A percentile compares a stretch with the other conserved stretches of the same genome.
Evolutionary conservation across 2,113 vertebrate species (phyloP).

Genomic region (Noturus placidus): DNA sequence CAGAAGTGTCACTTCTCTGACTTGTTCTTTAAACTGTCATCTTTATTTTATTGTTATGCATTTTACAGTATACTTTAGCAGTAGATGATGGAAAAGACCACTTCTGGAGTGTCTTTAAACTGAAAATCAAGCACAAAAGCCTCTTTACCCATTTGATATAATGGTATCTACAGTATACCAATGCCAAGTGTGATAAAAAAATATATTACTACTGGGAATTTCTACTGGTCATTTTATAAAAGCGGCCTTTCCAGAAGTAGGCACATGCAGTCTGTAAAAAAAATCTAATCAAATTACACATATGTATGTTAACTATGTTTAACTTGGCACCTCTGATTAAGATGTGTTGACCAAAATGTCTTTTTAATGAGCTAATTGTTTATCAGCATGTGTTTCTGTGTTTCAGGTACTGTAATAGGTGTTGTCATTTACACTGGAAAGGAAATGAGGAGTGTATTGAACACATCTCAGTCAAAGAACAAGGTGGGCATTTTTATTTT

Average conservation of each 20-base stretch:
- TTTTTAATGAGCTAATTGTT: slow-evolving; percentile 32
- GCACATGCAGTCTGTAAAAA: background rate
- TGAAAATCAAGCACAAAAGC: too few species aligned
- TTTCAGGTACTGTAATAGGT: slow-evolving; percentile 92
- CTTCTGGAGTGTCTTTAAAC: too few species aligned
- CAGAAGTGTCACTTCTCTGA: background rate
- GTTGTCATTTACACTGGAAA: slow-evolving; percentile 98
- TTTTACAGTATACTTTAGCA: too few species aligned
- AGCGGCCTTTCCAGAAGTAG: background rate
- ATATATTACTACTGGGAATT: too few species aligned
- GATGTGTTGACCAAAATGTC: background rate
- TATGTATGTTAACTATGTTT: too few species aligned
- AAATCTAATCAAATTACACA: too few species aligned
- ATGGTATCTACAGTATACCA: too few species aligned
- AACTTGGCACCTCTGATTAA: background rate
- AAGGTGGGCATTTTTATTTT: slow-evolving; percentile 75
- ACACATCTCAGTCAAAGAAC: slow-evolving; percentile 94
- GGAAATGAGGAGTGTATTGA: slow-evolving; percentile 95
- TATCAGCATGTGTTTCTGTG: slow-evolving; percentile 52
- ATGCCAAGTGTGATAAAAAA: too few species aligned
- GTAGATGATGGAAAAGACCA: too few species aligned
- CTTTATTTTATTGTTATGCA: background rate
- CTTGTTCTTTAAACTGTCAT: background rate
- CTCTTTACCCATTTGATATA: too few species aligned
- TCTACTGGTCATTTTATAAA: too few species aligned